These are phyloP conservation scores for Eupithecia abbreviata DNA, from an alignment of 2,888 invertebrate genomes.

Conservation along the genomic window DNA sequence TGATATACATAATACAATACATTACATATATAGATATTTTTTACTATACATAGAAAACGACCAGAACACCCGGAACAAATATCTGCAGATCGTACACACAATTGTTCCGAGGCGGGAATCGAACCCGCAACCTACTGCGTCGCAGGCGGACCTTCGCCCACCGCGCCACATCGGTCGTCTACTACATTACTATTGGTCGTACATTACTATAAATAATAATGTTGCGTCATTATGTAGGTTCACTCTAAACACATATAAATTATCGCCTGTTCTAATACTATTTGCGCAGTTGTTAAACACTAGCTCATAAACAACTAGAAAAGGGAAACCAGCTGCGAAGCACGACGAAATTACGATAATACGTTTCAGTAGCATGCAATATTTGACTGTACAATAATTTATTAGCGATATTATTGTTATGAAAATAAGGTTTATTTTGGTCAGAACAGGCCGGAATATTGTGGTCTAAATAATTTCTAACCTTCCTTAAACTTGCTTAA, in stretches of 20 bases:
- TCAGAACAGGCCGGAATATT: not conserved
- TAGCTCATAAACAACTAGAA: conserved; percentile 1
- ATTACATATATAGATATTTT: too few species aligned
- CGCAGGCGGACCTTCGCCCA: too few species aligned
- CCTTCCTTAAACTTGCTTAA: not conserved
- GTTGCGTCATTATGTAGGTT: conserved; percentile 19
- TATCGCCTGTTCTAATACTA: conserved; percentile 24
- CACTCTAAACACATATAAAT: conserved; percentile 13
- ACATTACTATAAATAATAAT: not conserved
- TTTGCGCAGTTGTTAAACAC: conserved; percentile 28
- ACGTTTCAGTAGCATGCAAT: not conserved
- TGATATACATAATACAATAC: too few species aligned
- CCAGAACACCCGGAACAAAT: too few species aligned
- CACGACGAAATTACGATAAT: not conserved
- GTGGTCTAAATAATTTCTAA: not conserved
- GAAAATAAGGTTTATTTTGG: not conserved
- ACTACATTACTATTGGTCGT: too few species aligned
- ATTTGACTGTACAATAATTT: not conserved
- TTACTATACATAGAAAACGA: too few species aligned
- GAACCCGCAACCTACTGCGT: too few species aligned
- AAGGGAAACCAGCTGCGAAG: conserved; percentile 1
- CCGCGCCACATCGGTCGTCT: too few species aligned
- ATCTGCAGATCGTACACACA: too few species aligned
- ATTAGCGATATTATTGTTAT: not conserved
- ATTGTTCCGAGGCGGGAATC: too few species aligned